These are phyloP conservation scores for Agelaius tricolor DNA, from an alignment of 2,113 vertebrate species.

Conservation along the genomic window DNA sequence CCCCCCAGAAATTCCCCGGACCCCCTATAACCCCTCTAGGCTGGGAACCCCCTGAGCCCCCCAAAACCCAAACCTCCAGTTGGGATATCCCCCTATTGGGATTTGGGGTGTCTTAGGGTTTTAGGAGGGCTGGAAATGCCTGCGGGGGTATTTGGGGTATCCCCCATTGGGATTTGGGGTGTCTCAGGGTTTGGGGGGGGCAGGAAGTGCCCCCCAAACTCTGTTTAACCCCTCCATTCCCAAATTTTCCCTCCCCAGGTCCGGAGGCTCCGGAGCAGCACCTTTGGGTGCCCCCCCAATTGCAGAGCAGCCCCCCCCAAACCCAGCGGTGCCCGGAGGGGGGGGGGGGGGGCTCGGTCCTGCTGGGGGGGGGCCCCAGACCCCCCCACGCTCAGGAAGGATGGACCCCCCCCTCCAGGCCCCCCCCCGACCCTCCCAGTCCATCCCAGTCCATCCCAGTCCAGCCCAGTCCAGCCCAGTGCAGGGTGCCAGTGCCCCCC, in stretches of 20 bases:
- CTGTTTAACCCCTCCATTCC: too few relatives aligned
- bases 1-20: too few relatives aligned
- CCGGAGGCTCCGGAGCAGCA: neutral
- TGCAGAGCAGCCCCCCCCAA: neutral
- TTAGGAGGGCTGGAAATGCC: too few relatives aligned
- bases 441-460: neutral
- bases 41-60: too few relatives aligned
- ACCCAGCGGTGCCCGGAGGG: neutral
- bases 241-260: neutral
- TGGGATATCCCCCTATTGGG: too few relatives aligned
- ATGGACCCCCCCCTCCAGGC: neutral
- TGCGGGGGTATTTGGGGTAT: too few relatives aligned
- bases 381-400: neutral
- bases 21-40: too few relatives aligned
- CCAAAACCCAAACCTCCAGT: too few relatives aligned
- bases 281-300: neutral
- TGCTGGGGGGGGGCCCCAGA: neutral
- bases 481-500: neutral
- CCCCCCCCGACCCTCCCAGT: neutral
- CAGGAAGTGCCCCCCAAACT: too few relatives aligned
- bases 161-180: too few relatives aligned
- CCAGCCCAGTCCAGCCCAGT: neutral
- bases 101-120: too few relatives aligned
- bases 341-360: neutral
- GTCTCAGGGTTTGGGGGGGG: neutral